Evolutionary conservation across 2,113 vertebrate genomes (phyloP), one percentile per base, ranked within the genome.

Genomic region (Strix uralensis): DNA sequence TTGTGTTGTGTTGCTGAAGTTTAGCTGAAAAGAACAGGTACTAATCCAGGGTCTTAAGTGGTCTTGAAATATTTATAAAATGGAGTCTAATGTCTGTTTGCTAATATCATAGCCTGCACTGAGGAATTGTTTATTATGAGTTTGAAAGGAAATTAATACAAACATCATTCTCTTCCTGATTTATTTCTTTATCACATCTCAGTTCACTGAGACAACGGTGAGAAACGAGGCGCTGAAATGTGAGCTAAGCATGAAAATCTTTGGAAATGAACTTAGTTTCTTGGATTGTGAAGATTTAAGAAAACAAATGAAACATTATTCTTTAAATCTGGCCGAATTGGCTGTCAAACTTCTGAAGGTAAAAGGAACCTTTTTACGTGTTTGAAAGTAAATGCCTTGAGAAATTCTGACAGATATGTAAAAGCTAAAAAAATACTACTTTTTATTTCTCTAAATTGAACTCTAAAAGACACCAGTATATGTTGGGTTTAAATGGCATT

Each of bases 311-410:
- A 98, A 98, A 69, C 96, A 70, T 52, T 93, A 98, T 67, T 98
- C 98, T 26, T 98, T 99, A 70, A 98, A 95, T 85, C 29, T 98
- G 81, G 98, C 98, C 7, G 98, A 98, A 44, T 55, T 99, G 26
- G 90, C 97, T 11, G 95, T 99, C 72, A 98, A 97, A 90, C 97
- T 99, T 81, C 97, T 99, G 49, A 99, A 99, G 98, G 99, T 99
- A 97, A 96, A 94, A 79, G 25, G 34, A 87, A 42, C 3, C 6
- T 16, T 85, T 97, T 91, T 93, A 70, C 30, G 40, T 74, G 13
- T 44, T 46, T 90, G 57, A 81, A 86, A 67, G 32, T 73, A 77
- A 65, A 49, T 63, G 18, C 29, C 29, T 88, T 49, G 46, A 93
- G 70, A 91, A 92, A 71, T 3, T 88, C 51, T 84, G 47, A 66